Percentiles rank a stretch among this genome's conserved stretches.
phyloP scores from a whole-genome alignment of 2,113 vertebrate species.

The Origma solitaria region DNA sequence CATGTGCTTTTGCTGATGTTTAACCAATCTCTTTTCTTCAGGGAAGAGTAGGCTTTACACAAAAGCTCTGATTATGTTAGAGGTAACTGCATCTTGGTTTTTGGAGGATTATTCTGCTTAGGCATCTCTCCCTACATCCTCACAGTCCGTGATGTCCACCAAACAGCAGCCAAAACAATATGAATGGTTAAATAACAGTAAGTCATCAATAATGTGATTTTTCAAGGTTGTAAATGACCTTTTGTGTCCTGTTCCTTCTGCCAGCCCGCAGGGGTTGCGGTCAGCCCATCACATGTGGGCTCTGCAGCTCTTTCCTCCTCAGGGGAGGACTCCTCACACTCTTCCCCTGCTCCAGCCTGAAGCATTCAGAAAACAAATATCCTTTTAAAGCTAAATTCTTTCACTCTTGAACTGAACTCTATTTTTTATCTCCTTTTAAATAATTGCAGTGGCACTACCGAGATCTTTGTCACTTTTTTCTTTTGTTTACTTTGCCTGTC shows the following conservation, averaged over 20 bases:
- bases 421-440: not conserved
- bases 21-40: not conserved
- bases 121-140: fast-evolving
- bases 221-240: not conserved
- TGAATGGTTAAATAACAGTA: not conserved
- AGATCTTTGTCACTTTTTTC: not conserved
- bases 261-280: not conserved
- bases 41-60: not conserved
- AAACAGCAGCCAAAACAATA: not conserved
- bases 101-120: not conserved
- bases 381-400: not conserved
- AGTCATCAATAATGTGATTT: not conserved
- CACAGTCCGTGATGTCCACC: not conserved
- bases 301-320: not conserved
- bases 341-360: not conserved
- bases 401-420: not conserved
- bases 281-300: fast-evolving
- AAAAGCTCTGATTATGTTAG: not conserved
- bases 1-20: not conserved
- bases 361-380: not conserved
- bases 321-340: too few species aligned
- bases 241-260: not conserved
- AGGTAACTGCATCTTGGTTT: not conserved
- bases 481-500: not conserved
- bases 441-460: not conserved